These are phyloP conservation scores for Hippocampus mohnikei DNA, from an alignment of 2,113 vertebrate genomes.

Conservation along the genomic window DNA sequence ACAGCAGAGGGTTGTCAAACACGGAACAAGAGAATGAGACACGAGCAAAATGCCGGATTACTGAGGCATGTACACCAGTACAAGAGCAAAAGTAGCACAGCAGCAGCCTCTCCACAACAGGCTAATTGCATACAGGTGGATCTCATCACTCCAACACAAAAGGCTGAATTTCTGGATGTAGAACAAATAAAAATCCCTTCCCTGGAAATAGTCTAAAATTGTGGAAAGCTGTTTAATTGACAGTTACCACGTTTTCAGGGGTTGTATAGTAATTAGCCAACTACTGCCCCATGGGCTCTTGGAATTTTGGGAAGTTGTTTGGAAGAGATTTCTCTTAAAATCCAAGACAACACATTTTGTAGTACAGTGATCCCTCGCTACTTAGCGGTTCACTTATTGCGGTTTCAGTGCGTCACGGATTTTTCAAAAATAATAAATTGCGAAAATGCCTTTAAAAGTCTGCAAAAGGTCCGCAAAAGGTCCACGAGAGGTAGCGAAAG, in stretches of 20 bases:
- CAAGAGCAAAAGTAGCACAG: not conserved
- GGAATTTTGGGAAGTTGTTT: too few species aligned
- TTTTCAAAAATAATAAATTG: too few species aligned
- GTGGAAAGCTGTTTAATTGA: not conserved
- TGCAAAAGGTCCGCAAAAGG: too few species aligned
- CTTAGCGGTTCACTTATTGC: too few species aligned
- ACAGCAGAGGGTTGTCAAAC: not conserved
- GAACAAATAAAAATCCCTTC: not conserved
- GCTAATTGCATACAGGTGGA: not conserved
- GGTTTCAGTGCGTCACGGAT: too few species aligned
- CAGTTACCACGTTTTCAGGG: not conserved
- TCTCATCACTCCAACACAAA: not conserved
- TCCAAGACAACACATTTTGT: too few species aligned
- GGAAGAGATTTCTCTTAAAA: too few species aligned
- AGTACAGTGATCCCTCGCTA: too few species aligned
- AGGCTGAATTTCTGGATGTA: not conserved
- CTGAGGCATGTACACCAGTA: not conserved
- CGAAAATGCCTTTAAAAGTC: too few species aligned
- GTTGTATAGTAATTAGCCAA: not conserved
- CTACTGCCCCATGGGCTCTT: not conserved
- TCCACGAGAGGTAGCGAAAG: too few species aligned
- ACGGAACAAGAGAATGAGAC: not conserved
- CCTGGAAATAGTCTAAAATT: not conserved
- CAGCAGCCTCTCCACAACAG: not conserved
- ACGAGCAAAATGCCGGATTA: not conserved